Evolutionary conservation across 2,888 invertebrate species (phyloP), one percentile per base, ranked within the genome.

Genomic region (Drosophila barbarae): DNA sequence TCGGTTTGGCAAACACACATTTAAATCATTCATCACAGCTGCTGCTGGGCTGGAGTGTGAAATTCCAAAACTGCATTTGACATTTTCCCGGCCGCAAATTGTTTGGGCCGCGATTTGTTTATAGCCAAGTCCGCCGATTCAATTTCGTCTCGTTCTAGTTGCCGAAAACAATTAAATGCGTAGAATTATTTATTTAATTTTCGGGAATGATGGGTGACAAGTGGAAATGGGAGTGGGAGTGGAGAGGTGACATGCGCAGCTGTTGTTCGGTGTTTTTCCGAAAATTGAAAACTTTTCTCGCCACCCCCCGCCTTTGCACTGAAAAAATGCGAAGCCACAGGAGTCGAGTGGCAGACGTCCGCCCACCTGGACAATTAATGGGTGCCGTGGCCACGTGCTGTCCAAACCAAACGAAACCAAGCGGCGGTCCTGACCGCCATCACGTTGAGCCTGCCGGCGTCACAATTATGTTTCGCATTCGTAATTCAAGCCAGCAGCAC

Each of bases 331-430:
- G 58, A 21, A 52, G 28, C 34, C 59, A 36, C 59, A 59, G 61
- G 42, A 44, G 51, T 30, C 46, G 18, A 32, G 26, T 30, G 46
- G 8, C 10, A n/a, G 21, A 12, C 23, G 42, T 36, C 58, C 67
- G 42, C 42, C 60, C 67, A 76, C 68, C 72, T 74, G 63, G 30
- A 74, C 74, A 77, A 77, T 76, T 78, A 76, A 78, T 78, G 73
- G 74, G 59, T 34, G 54, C 26, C 55, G 63, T 41, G 50, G 38
- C 55, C 69, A 53, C 54, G 34, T 38, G 42, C 68, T 69, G 60
- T 55, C 50, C 58, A 13, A 38, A n/a, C 23, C 13, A 38, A 44
- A 47, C 21, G 46, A 32, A 47, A 13, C 46, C 46, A 47, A 26
- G 21, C 46, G 30, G 28, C 35, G 15, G 9, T 63, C 35, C 49